Evolutionary conservation across 2,888 invertebrate genomes (phyloP).

Genomic region (Thecocarcelia acutangulata): DNA sequence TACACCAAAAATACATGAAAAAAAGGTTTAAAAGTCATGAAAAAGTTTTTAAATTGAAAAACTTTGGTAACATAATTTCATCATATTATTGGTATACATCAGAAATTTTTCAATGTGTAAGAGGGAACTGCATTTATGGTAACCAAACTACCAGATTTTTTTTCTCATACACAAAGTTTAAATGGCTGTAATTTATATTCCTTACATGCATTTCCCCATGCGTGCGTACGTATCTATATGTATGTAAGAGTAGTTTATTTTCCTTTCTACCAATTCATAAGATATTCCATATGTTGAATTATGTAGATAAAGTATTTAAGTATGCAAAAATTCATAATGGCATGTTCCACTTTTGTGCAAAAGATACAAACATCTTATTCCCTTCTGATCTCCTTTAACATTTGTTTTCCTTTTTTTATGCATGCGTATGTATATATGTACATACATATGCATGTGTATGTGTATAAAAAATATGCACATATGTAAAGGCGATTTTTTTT

Average conservation of each 20-base stretch:
- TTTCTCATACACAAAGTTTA: not conserved
- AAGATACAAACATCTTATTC: not conserved
- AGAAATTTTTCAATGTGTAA: too few species aligned
- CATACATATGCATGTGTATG: not conserved
- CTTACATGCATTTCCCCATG: conserved; percentile 2
- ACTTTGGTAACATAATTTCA: too few species aligned
- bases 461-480: not conserved
- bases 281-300: conserved; percentile 26
- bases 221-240: not conserved
- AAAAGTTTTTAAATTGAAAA: too few species aligned
- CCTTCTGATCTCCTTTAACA: not conserved
- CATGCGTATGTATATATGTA: not conserved
- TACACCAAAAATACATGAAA: too few species aligned
- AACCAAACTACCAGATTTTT: not conserved
- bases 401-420: not conserved
- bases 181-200: conserved; percentile 27
- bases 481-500: too few species aligned
- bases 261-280: not conserved
- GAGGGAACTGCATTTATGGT: not conserved
- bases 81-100: too few species aligned
- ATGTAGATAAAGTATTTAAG: conserved; percentile 30
- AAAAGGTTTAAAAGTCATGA: too few species aligned
- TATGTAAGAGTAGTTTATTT: not conserved
- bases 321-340: conserved; percentile 43
- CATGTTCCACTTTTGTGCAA: not conserved